Conservation (phyloP, 1,140 invertebrate genomes). For the Lucilia sericata region DNA sequence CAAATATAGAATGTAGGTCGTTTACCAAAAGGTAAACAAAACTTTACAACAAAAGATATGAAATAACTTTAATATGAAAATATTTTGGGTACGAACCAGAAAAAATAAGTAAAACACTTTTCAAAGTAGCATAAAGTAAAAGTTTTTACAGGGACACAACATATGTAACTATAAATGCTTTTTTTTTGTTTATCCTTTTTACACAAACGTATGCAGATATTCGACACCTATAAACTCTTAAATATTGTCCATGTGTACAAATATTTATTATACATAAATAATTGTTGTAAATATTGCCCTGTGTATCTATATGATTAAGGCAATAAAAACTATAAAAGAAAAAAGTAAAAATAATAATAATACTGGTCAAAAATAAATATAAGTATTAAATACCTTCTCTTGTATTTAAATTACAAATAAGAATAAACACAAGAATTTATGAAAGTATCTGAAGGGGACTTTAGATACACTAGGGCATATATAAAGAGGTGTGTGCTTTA, state of each 20-base stretch:
- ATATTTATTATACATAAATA: neutral
- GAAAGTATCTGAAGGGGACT: no score
- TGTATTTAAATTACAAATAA: neutral
- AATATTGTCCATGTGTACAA: neutral
- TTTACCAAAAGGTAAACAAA: neutral
- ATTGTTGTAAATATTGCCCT: no score
- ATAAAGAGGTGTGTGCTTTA: no score
- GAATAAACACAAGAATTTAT: no score
- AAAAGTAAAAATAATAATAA: neutral
- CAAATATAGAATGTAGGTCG: neutral
- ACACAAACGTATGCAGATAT: neutral
- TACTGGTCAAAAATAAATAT: slow-evolving; percentile 2
- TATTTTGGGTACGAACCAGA: neutral
- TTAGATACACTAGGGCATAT: no score
- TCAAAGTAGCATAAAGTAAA: no score
- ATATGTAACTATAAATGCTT: no score
- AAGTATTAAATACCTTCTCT: neutral
- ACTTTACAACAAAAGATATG: neutral
- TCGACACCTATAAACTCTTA: neutral
- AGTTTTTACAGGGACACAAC: no score
- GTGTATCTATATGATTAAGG: neutral
- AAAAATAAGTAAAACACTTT: no score
- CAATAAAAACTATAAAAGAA: neutral
- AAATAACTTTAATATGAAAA: neutral
- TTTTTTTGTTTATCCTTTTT: no score